phyloP scores from a whole-genome alignment of 1,140 invertebrate species.

The Melanaphis sacchari region DNA sequence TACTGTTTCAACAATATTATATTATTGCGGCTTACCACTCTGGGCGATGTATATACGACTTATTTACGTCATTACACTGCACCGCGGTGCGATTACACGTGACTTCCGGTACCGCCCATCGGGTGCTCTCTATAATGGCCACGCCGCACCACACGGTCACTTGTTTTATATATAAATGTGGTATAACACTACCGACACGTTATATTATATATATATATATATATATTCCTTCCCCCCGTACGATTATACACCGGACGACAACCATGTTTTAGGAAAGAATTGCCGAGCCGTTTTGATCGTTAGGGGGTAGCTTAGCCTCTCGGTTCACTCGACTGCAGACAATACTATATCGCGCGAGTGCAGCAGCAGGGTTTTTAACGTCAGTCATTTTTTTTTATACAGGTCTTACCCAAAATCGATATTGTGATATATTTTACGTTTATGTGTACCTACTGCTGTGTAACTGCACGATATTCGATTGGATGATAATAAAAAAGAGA shows the following conservation, averaged over 20 bases:
- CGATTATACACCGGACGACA: background rate
- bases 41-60: background rate
- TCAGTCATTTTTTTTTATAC: background rate
- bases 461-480: background rate
- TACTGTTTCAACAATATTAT: background rate
- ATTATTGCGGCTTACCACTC: background rate
- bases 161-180: background rate
- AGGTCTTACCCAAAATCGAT: background rate
- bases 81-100: conserved; percentile 17
- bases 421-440: background rate
- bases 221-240: background rate
- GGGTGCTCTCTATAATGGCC: background rate
- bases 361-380: background rate
- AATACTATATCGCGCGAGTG: background rate
- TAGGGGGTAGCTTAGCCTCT: background rate
- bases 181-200: background rate
- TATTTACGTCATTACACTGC: background rate
- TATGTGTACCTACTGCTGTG: background rate
- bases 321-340: background rate
- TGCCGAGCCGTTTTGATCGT: background rate
- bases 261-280: background rate
- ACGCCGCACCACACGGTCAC: background rate
- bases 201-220: background rate
- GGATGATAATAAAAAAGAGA: background rate
- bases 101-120: conserved; percentile 55